These are phyloP conservation scores for Priocnemis perturbator DNA, from an alignment of 2,888 invertebrate species.

Conservation along the genomic window DNA sequence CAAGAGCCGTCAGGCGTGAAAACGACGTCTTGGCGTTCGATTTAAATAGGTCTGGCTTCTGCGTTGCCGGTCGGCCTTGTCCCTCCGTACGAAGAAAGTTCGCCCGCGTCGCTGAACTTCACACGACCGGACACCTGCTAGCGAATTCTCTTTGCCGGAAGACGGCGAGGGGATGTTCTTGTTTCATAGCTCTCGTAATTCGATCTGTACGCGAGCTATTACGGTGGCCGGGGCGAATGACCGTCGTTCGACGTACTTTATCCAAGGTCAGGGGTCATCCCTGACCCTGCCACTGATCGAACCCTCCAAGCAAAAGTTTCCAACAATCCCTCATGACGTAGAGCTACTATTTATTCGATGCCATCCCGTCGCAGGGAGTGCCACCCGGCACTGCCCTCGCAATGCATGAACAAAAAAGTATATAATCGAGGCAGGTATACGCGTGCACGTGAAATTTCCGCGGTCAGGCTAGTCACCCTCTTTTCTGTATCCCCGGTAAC, in stretches of 20 bases:
- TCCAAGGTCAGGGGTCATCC: constrained; percentile 55
- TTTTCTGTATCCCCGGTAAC: constrained; percentile 28
- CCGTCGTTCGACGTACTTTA: constrained; percentile 37
- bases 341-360: constrained; percentile 55
- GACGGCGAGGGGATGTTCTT: too few relatives aligned
- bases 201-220: constrained; percentile 11
- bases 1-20: constrained; percentile 63
- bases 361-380: constrained; percentile 34
- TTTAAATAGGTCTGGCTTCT: too few relatives aligned
- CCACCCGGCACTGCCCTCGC: constrained; percentile 15
- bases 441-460: constrained; percentile 20
- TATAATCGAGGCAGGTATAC: constrained; percentile 41
- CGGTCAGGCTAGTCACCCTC: constrained; percentile 21
- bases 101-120: too few relatives aligned
- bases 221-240: constrained; percentile 31
- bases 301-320: constrained; percentile 34
- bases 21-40: constrained; percentile 56
- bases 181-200: too few relatives aligned
- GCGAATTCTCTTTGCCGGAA: too few relatives aligned
- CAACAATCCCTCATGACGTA: constrained; percentile 58
- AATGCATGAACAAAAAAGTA: constrained; percentile 22
- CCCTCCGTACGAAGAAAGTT: too few relatives aligned
- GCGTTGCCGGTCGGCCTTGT: too few relatives aligned
- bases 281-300: constrained; percentile 50
- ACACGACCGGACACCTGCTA: too few relatives aligned